A percentile compares a stretch with the other conserved stretches of the same genome.
These are phyloP conservation scores for Conomelus anceps DNA, from an alignment of 2,888 invertebrate genomes.

Conservation along the genomic window DNA sequence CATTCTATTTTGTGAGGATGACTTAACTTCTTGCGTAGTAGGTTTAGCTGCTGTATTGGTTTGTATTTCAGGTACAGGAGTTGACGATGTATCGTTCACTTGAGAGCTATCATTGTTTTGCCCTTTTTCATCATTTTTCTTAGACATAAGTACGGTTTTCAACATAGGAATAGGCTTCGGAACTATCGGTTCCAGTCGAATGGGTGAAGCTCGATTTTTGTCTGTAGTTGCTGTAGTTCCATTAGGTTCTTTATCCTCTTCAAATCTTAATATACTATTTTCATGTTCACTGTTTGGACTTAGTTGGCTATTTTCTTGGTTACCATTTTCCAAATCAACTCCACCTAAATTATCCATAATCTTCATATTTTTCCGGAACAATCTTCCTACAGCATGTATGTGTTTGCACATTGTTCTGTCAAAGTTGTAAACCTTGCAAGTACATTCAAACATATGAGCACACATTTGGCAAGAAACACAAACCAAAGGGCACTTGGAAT, in stretches of 20 bases:
- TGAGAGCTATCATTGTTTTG: not conserved
- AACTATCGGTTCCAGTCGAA: not conserved
- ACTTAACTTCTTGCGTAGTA: not conserved
- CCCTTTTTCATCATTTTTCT: not conserved
- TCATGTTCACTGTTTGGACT: not conserved
- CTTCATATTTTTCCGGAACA: not conserved
- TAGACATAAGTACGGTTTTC: not conserved
- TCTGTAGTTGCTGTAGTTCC: not conserved
- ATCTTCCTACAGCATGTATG: slow-evolving; percentile 24
- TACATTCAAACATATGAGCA: slow-evolving; percentile 28
- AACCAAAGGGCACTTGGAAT: slow-evolving; percentile 5
- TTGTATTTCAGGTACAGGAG: not conserved
- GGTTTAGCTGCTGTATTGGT: not conserved
- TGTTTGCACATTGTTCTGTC: slow-evolving; percentile 29
- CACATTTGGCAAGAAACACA: slow-evolving; percentile 22
- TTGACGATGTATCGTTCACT: not conserved
- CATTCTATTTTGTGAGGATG: not conserved
- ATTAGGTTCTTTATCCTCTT: not conserved
- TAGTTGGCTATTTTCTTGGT: not conserved
- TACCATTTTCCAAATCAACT: not conserved
- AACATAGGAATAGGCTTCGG: not conserved
- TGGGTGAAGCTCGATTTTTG: not conserved
- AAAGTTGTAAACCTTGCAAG: slow-evolving; percentile 23
- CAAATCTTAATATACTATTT: not conserved
- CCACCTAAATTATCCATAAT: not conserved